Evolutionary conservation across 2,113 vertebrate genomes (phyloP).

Genomic region (Thomomys bottae): DNA sequence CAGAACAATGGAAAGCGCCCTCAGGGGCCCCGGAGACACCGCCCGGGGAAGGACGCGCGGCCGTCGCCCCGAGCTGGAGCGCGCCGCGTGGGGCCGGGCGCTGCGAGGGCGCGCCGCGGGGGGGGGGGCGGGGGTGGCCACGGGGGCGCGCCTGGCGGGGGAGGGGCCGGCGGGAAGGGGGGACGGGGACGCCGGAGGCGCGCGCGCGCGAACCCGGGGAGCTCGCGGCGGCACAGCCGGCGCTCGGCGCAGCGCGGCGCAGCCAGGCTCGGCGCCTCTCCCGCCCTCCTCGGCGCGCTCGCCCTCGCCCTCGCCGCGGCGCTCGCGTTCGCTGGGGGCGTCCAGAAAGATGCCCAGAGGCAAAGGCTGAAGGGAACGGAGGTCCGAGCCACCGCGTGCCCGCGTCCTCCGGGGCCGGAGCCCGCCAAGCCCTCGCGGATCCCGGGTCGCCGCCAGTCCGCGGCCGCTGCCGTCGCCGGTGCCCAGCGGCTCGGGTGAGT

Average conservation of each 20-base stretch:
- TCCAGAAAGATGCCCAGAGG: constrained; percentile 76
- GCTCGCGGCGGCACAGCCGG: constrained; percentile 62
- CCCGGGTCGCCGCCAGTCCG: constrained; percentile 62
- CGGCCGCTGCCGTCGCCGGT: constrained; percentile 60
- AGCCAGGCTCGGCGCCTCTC: constrained; percentile 63
- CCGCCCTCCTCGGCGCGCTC: constrained; percentile 69
- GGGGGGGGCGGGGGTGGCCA: constrained; percentile 26
- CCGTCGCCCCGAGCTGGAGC: constrained; percentile 3
- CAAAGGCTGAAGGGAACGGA: constrained; percentile 60
- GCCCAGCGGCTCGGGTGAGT: constrained; percentile 69
- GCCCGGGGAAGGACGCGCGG: constrained; percentile 41
- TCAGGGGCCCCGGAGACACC: constrained; percentile 21
- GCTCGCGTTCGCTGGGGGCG: constrained; percentile 64
- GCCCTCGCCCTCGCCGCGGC: constrained; percentile 61
- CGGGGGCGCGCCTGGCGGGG: constrained; percentile 48
- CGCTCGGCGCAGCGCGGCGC: constrained; percentile 62
- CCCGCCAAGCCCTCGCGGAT: constrained; percentile 63
- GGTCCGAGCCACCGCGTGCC: constrained; percentile 53
- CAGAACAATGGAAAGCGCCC: constrained; percentile 73
- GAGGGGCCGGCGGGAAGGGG: neutral
- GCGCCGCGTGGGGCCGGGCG: constrained; percentile 48
- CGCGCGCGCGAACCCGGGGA: constrained; percentile 13
- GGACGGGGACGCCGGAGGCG: neutral
- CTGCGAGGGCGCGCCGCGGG: constrained; percentile 44
- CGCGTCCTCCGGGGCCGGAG: constrained; percentile 63